Base-by-base conservation (phyloP, 2,888 invertebrate genomes). In the Dioctria rufipes region DNA sequence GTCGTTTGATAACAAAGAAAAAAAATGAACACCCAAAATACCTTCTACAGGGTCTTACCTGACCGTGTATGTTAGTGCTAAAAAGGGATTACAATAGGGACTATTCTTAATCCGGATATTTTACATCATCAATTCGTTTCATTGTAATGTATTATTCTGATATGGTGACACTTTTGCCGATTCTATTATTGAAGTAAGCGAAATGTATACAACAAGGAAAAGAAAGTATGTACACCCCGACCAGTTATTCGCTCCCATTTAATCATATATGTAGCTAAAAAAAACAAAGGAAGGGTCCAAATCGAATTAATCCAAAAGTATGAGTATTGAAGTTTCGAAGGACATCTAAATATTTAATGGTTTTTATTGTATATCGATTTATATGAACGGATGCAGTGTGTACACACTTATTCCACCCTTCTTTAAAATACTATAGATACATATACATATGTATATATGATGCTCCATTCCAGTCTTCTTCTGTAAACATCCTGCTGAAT, bases 301-400 rank as follows among this genome's bases (percentile, higher is more conserved):
- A 75, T 75, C 60, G 58, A 75, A 75, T 75, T 75, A 75, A 75
- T 60, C 73, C 73, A 42, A 42, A 60, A 25, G 25, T 0, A 25
- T 25, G 25, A 25, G 25, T 25, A 25, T 25, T 25, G 25, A 2
- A 25, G 25, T 25, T 63, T 37, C 77, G 61, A 46, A 77, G 63
- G 77, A 77, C 77, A 77, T 77, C 63, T 77, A 77, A 77, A 77
- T 77, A 77, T 77, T 77, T 77, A 63, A 77, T 77, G 77, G 63
- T 77, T 77, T 77, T 77, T 77, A 77, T 77, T 77, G 77, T 63
- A 77, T 77, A 77, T 77, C 77, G 77, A 77, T 77, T 77, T 51
- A 51, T 77, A 61, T 37, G 63, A 8, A 43, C 73, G 73, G 42
- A 60, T 60, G 58, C 58, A 60, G 37, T 40, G 37, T 43, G 46